A percentile compares a stretch with the other conserved stretches of the same genome.
Conservation (phyloP, 2,888 invertebrate genomes). For the Cantharis rustica region DNA sequence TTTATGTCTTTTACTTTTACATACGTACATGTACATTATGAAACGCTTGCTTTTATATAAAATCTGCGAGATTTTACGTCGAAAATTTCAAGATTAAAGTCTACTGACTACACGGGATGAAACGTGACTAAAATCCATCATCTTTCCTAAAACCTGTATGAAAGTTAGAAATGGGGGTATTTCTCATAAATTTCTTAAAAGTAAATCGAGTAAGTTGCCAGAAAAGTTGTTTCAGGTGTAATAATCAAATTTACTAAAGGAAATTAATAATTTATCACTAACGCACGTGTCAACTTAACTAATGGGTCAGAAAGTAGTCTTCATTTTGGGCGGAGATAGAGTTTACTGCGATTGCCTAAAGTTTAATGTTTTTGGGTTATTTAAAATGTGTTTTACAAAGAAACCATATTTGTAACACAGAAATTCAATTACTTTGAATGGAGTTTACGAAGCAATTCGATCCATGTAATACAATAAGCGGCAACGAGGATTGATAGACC, state of each 20-base stretch:
- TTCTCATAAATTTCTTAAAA: not conserved
- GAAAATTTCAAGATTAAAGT: conserved; percentile 9
- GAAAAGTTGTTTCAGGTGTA: not conserved
- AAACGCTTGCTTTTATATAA: not conserved
- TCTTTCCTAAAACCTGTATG: conserved; percentile 5
- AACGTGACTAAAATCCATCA: conserved; percentile 11
- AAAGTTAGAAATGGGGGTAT: not conserved
- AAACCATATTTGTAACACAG: not conserved
- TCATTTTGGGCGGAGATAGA: not conserved
- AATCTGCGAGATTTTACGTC: not conserved
- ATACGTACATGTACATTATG: not conserved
- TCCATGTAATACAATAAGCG: not conserved
- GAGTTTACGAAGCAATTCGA: not conserved
- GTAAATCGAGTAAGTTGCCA: not conserved
- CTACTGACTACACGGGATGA: conserved; percentile 2
- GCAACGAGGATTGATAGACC: conserved; percentile 13
- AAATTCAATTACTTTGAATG: not conserved
- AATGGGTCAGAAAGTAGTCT: not conserved
- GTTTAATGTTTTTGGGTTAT: not conserved
- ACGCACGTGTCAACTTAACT: not conserved
- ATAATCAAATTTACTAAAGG: not conserved
- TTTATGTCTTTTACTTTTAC: not conserved
- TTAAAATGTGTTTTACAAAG: not conserved
- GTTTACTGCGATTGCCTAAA: not conserved
- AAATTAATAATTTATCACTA: not conserved